Conservation (phyloP, 2,113 vertebrate genomes). For the Reinhardtius hippoglossoides region DNA sequence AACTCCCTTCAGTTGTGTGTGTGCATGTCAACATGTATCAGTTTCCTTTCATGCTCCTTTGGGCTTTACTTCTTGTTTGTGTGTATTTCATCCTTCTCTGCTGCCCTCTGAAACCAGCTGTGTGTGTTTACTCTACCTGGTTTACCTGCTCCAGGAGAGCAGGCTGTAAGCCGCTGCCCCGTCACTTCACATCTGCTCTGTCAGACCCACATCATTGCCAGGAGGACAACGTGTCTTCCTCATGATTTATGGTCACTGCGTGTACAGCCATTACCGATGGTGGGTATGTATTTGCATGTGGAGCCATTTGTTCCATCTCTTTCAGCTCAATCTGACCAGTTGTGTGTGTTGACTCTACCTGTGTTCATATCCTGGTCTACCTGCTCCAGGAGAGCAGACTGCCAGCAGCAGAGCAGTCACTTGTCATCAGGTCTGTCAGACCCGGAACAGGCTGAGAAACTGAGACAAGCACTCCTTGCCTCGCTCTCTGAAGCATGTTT, state of each 20-base stretch:
- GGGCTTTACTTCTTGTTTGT: constrained; percentile 26
- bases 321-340: constrained; percentile 61
- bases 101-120: constrained; percentile 69
- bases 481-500: constrained; percentile 28
- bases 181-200: constrained; percentile 56
- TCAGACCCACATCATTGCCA: constrained; percentile 21
- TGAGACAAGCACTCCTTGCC: constrained; percentile 34
- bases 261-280: background rate
- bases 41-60: constrained; percentile 18
- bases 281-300: background rate
- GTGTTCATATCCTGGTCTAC: constrained; percentile 72
- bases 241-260: background rate
- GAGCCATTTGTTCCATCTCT: constrained; percentile 65
- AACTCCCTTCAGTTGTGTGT: constrained; percentile 34
- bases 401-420: constrained; percentile 54
- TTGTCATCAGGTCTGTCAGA: constrained; percentile 40
- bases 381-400: constrained; percentile 71
- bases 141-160: constrained; percentile 79
- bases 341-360: constrained; percentile 70
- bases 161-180: constrained; percentile 46
- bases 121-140: constrained; percentile 75
- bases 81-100: constrained; percentile 33
- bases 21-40: constrained; percentile 45
- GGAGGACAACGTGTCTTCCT: constrained; percentile 19
- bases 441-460: constrained; percentile 10